A percentile compares a stretch with the other conserved stretches of the same genome.
Evolutionary conservation across 2,888 invertebrate genomes (phyloP).

Genomic region (Rotaria socialis): DNA sequence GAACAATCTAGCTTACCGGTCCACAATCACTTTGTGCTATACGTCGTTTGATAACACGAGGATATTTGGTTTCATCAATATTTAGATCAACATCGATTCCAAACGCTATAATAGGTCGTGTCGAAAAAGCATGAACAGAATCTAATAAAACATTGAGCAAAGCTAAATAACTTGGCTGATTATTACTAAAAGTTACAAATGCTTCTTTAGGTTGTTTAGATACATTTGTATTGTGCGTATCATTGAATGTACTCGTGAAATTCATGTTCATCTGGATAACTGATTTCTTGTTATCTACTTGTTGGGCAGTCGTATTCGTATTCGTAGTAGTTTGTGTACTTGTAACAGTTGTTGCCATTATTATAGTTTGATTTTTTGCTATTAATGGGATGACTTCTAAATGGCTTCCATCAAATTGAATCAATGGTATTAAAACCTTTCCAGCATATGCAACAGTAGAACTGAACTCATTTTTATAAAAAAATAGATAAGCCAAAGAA

Average conservation of each 20-base stretch:
- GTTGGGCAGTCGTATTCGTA: too few species aligned
- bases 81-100: constrained; percentile 1
- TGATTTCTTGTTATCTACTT: too few species aligned
- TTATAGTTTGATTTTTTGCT: neutral
- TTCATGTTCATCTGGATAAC: too few species aligned
- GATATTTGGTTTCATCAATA: neutral
- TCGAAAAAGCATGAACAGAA: constrained; percentile 15
- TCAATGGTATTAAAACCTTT: neutral
- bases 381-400: neutral
- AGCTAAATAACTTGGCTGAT: neutral
- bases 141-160: neutral
- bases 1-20: neutral
- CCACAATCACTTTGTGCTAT: constrained; percentile 11
- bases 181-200: constrained; percentile 18
- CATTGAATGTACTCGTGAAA: too few species aligned
- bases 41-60: constrained; percentile 23
- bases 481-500: neutral
- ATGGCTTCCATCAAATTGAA: neutral
- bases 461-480: neutral
- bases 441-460: neutral
- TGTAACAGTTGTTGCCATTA: neutral
- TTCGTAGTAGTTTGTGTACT: neutral
- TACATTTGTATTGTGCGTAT: neutral
- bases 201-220: neutral
- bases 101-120: neutral